phyloP scores from a whole-genome alignment of 2,888 invertebrate species.

The Cryptocheilus praepositus region DNA sequence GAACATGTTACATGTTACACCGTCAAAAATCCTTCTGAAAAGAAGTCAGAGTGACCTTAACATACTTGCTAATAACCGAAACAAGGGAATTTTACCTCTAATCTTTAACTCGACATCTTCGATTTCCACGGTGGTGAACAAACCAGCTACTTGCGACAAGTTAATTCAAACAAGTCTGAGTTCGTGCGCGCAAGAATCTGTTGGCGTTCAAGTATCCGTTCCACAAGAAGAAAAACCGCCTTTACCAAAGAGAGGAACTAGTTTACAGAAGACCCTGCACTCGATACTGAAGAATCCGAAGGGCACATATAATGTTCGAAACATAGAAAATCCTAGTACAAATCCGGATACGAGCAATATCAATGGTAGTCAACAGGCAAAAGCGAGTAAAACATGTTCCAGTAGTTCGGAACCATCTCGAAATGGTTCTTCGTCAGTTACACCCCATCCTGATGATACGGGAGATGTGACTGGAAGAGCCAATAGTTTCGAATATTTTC shows the following conservation, averaged over 20 bases:
- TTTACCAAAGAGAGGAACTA: constrained; percentile 64
- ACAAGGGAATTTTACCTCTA: constrained; percentile 48
- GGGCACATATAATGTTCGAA: constrained; percentile 58
- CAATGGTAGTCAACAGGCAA: constrained; percentile 55
- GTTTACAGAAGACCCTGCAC: constrained; percentile 58
- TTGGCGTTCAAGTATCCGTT: constrained; percentile 70
- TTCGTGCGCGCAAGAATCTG: constrained; percentile 61
- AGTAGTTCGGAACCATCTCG: constrained; percentile 63
- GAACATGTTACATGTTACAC: constrained; percentile 60
- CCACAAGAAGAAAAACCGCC: constrained; percentile 65
- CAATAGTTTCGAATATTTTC: constrained; percentile 82
- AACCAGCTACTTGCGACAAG: constrained; percentile 69
- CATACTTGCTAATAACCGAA: constrained; percentile 60
- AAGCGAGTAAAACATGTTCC: constrained; percentile 68
- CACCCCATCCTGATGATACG: constrained; percentile 58
- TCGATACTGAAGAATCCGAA: constrained; percentile 65
- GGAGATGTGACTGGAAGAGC: constrained; percentile 77
- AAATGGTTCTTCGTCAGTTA: constrained; percentile 52
- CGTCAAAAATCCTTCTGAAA: constrained; percentile 56
- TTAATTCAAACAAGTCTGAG: constrained; percentile 67
- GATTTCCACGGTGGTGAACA: constrained; percentile 72
- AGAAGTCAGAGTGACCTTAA: constrained; percentile 72
- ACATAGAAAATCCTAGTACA: constrained; percentile 29
- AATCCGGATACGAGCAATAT: constrained; percentile 15
- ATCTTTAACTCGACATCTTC: constrained; percentile 73